phyloP scores from a whole-genome alignment of 1,140 invertebrate genomes.

The Rhyacophila brunnea region DNA sequence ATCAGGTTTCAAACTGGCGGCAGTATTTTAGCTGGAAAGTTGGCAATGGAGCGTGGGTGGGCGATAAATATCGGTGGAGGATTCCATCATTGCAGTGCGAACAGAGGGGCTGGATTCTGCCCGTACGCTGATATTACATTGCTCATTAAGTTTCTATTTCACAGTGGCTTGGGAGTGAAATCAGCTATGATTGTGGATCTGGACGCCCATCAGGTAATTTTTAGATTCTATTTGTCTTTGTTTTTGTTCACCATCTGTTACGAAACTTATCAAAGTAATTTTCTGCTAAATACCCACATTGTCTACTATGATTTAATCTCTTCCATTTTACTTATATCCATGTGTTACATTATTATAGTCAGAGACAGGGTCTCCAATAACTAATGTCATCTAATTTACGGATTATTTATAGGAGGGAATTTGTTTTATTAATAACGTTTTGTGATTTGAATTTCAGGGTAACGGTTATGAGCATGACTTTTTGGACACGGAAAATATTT shows the following conservation, averaged over 20 bases:
- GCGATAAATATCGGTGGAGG: conserved; percentile 90
- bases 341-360: no score
- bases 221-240: no score
- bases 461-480: conserved; percentile 87
- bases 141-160: conserved; percentile 67
- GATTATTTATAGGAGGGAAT: no score
- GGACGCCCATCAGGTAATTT: conserved; percentile 71
- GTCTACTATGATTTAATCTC: no score
- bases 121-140: conserved; percentile 86
- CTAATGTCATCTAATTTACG: no score
- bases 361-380: no score
- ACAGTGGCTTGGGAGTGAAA: conserved; percentile 56
- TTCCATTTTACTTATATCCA: no score
- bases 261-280: no score
- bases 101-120: conserved; percentile 81
- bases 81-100: conserved; percentile 77
- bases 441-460: conserved; percentile 63
- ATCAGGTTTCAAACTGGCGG: conserved; percentile 79
- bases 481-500: conserved; percentile 67
- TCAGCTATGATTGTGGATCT: conserved; percentile 85
- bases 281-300: no score
- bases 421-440: no score
- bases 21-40: conserved; percentile 74
- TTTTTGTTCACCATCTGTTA: no score
- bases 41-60: conserved; percentile 80